A percentile compares a stretch with the other conserved stretches of the same genome.
Evolutionary conservation across 2,113 vertebrate species (phyloP).

Genomic region (Boulengeromyrus knoepffleri): DNA sequence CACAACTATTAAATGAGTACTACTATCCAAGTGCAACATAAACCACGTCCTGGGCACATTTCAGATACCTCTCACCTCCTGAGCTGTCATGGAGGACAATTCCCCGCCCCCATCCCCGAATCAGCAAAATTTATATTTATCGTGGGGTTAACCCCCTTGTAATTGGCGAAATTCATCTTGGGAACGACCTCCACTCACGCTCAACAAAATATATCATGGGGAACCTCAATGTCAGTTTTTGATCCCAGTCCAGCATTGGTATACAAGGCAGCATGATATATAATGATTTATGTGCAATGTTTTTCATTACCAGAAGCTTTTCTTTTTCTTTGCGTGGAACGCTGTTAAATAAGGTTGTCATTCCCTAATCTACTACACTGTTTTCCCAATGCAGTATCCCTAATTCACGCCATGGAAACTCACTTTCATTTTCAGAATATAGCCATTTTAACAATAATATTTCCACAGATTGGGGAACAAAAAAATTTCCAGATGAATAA

Average conservation of each 20-base stretch:
- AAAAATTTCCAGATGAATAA: background rate
- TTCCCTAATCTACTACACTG: background rate
- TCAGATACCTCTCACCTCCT: background rate
- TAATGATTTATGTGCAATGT: background rate
- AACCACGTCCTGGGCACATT: background rate
- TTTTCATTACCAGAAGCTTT: background rate
- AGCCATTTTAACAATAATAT: background rate
- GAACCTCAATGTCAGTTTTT: background rate
- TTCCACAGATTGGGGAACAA: background rate
- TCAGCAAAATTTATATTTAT: background rate
- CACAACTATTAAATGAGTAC: background rate
- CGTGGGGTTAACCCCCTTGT: background rate
- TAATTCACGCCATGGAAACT: background rate
- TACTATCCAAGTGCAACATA: background rate
- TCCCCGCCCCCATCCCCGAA: background rate
- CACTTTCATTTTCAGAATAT: background rate
- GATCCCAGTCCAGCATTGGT: background rate
- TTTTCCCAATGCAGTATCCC: background rate
- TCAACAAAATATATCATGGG: background rate
- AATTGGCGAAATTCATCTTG: background rate
- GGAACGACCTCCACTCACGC: background rate
- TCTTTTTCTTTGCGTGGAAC: background rate
- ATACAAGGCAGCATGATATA: background rate
- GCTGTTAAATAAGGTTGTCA: background rate
- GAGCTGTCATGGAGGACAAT: background rate